Base-by-base conservation (phyloP, 23 tunicate genomes). In the Clavelina lepadiformis region DNA sequence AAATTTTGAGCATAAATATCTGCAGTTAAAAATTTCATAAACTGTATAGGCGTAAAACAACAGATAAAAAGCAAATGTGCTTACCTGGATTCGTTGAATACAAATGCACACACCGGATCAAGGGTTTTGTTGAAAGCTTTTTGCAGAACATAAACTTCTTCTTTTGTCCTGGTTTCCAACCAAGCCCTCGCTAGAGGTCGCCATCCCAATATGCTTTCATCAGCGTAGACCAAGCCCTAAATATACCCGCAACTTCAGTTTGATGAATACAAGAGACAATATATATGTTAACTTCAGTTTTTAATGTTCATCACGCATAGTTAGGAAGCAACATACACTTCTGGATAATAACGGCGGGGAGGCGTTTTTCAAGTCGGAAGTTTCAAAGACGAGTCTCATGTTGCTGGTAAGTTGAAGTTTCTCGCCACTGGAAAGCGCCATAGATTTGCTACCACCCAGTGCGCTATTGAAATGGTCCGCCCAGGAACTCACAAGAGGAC, bases 191-290 rank as follows among this genome's bases (percentile, higher is more conserved):
- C 83, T n/a, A 89, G 63, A 56, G 83, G 80, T 3, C 85, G 80
- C 97, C 97, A 89, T 22, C 89, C 89, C 20, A 89, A 47, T 28
- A 81, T 83, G 25, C 76, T 63, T 33, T 77, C 71, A 57, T 81
- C 97, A 2, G 81, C 80, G 47, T 68, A 89, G 31, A 89, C 89
- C 2, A 81, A 29, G 3, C 97, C 97, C 97, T 89, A 77, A 2
- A 38, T 29, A 55, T 28, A 62, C n/a, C n/a, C n/a, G n/a, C n/a
- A n/a, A n/a, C 13, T 44, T 13, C 18, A 18, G 18, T n/a, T n/a
- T n/a, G n/a, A n/a, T n/a, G n/a, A n/a, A n/a, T n/a, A n/a, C n/a
- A n/a, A n/a, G n/a, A n/a, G n/a, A n/a, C n/a, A n/a, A n/a, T n/a
- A n/a, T n/a, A n/a, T n/a, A n/a, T n/a, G n/a, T n/a, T n/a, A n/a